Evolutionary conservation across 1,140 invertebrate genomes (phyloP).

Genomic region (Pentalonia nigronervosa): DNA sequence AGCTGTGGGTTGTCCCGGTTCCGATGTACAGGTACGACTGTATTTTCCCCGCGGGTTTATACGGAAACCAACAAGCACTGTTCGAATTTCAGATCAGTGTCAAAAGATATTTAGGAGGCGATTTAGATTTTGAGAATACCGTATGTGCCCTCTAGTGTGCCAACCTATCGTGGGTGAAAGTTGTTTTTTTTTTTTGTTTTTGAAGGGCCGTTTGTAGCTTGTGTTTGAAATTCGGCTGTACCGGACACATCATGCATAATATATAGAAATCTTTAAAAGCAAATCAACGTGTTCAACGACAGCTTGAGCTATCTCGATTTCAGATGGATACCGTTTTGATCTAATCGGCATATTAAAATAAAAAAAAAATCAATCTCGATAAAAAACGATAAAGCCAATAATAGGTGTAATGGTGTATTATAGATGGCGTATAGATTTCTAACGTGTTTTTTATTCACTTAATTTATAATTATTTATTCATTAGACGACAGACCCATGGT

Average conservation of each 20-base stretch:
- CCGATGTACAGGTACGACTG: neutral
- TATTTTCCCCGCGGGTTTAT: neutral
- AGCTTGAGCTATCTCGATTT: neutral
- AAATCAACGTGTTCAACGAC: neutral
- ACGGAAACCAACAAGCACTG: neutral
- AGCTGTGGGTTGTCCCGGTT: neutral
- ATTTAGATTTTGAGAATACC: conserved; percentile 10
- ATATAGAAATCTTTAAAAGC: neutral
- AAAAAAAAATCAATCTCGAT: conserved; percentile 8
- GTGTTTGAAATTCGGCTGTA: neutral
- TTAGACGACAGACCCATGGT: neutral
- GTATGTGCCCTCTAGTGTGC: neutral
- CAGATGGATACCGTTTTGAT: neutral
- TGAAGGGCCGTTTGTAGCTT: neutral
- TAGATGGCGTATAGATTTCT: too few species aligned
- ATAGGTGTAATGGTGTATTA: neutral
- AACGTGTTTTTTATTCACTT: neutral
- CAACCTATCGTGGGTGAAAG: neutral
- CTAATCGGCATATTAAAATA: neutral
- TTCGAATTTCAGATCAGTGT: neutral
- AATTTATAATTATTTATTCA: neutral
- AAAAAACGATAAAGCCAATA: neutral
- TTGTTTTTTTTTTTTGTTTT: conserved; percentile 10
- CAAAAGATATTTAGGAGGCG: neutral
- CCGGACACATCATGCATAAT: neutral